Evolutionary conservation across 2,113 vertebrate genomes (phyloP).

Genomic region (Anser cygnoides): DNA sequence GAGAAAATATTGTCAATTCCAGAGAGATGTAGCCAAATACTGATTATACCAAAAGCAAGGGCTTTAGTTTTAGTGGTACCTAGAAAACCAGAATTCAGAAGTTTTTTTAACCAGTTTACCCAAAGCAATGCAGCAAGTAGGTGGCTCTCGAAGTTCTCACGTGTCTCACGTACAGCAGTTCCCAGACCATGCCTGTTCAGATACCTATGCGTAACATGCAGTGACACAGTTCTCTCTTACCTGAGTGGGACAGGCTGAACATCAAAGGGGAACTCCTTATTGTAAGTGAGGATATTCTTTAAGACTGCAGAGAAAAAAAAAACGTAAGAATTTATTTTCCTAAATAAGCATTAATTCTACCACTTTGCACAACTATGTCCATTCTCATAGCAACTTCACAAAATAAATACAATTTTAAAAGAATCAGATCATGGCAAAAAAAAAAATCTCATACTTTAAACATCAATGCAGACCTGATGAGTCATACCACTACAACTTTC

Average conservation of each 20-base stretch:
- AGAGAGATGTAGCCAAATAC: background rate
- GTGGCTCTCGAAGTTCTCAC: background rate
- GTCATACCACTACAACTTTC: background rate
- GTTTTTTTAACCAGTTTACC: background rate
- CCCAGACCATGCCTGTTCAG: background rate
- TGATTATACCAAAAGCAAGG: background rate
- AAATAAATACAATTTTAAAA: background rate
- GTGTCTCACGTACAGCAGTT: background rate
- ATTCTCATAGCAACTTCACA: background rate
- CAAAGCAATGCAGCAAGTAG: background rate
- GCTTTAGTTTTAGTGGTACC: background rate
- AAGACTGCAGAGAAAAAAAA: slow-evolving; percentile 82
- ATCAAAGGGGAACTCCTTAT: slow-evolving; percentile 97
- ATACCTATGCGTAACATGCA: background rate
- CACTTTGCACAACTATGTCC: background rate
- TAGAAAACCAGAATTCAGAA: background rate
- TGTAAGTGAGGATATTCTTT: slow-evolving; percentile 93
- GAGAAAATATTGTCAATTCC: background rate
- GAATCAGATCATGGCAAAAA: background rate
- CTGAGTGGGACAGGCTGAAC: slow-evolving; percentile 96
- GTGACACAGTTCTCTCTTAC: slow-evolving; percentile 74
- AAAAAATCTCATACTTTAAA: background rate
- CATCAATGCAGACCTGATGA: background rate
- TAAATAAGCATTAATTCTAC: background rate
- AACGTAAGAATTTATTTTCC: background rate